Base-by-base conservation (phyloP, 1,140 invertebrate species). In the Drepana arcuata region DNA sequence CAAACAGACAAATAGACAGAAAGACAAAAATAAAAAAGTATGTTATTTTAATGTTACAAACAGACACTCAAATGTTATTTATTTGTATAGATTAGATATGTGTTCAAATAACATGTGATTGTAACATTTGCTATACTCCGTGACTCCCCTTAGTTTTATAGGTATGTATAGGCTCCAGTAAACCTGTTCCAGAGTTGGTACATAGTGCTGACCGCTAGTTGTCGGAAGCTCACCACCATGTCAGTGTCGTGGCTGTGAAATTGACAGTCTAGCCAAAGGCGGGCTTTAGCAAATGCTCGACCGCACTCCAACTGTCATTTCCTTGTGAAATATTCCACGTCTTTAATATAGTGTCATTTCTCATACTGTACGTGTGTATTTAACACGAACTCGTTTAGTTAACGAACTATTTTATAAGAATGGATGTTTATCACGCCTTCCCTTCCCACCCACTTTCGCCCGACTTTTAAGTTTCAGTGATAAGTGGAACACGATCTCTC, bases 231-330 rank as follows among this genome's bases (percentile, higher is more conserved):
- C 29, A 30, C 5, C 31, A 24, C 34, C 29, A 34, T 43, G 41
- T 16, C 28, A 29, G n/a, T 14, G 11, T 39, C 35, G 42, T 36
- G 41, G 25, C 41, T 34, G 42, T 16, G 34, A 44, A 57, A 65
- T 58, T 56, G 57, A 58, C 57, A 60, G 46, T 43, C 39, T 44
- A 43, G 28, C 42, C 54, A 16, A 30, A 25, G 28, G 39, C 35
- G 33, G 26, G 33, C 41, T 24, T 41, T 34, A 12, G 28, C 34
- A 11, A 26, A 39, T 33, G 33, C 36, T 34, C 30, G 32, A 46
- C 43, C 41, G 27, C 48, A 42, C 34, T 46, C 34, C 36, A 37
- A 55, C 34, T 39, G 41, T 34, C 43, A 59, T 45, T 60, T 48
- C 44, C 32, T 37, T 31, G 44, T 48, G 46, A 54, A 48, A 44